Evolutionary conservation across 2,888 invertebrate species (phyloP).

Genomic region (Arge pagana): DNA sequence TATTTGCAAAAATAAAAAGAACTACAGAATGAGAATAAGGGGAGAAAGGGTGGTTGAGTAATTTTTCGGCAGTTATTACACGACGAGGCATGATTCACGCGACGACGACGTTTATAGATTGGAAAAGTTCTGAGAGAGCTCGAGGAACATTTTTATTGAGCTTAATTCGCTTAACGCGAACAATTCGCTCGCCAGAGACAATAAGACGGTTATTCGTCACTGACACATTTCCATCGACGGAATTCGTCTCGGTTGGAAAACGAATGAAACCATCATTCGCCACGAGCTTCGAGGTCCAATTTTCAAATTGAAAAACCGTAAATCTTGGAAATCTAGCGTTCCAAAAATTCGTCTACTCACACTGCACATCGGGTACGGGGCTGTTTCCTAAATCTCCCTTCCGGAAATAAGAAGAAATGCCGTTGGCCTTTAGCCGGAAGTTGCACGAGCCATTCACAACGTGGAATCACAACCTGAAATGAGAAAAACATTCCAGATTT

Average conservation of each 20-base stretch:
- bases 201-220: conserved; percentile 10
- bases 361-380: conserved; percentile 51
- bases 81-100: too few relatives aligned
- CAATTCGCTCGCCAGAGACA: conserved; percentile 7
- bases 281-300: too few relatives aligned
- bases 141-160: too few relatives aligned
- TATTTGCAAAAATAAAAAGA: too few relatives aligned
- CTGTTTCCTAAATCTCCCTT: conserved; percentile 36
- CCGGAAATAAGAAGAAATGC: conserved; percentile 12
- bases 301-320: neutral
- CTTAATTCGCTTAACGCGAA: conserved; percentile 32
- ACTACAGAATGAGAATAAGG: too few relatives aligned
- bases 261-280: too few relatives aligned
- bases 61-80: too few relatives aligned
- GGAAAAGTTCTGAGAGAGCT: too few relatives aligned
- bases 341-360: conserved; percentile 39
- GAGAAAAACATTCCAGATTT: too few relatives aligned
- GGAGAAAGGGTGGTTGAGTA: too few relatives aligned
- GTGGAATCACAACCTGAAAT: conserved; percentile 29
- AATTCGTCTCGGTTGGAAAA: neutral
- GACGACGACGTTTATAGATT: too few relatives aligned
- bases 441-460: conserved; percentile 35
- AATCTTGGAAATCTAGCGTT: neutral
- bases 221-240: conserved; percentile 8
- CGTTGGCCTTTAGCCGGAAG: conserved; percentile 31